These are phyloP conservation scores for Boleophthalmus pectinirostris DNA, from an alignment of 2,113 vertebrate genomes.

Conservation along the genomic window DNA sequence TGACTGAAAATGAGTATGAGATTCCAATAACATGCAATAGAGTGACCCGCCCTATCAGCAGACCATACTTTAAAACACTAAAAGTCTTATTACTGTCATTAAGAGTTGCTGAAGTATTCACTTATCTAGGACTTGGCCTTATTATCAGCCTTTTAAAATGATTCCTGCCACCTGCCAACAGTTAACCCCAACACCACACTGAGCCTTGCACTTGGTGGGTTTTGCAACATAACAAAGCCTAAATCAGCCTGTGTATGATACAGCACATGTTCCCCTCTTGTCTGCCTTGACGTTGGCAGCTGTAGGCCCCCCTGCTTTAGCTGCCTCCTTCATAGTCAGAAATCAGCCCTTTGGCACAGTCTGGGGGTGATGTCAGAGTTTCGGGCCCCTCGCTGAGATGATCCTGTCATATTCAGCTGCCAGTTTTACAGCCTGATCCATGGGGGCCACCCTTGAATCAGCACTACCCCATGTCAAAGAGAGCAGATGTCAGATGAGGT, in stretches of 20 bases:
- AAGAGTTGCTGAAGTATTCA: not conserved
- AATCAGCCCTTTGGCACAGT: slow-evolving; percentile 41
- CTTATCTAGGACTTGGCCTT: slow-evolving; percentile 11
- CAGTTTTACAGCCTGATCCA: slow-evolving; percentile 9
- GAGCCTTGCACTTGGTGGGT: slow-evolving; percentile 31
- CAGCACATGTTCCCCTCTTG: slow-evolving; percentile 15
- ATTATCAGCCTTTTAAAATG: slow-evolving; percentile 14
- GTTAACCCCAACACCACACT: slow-evolving; percentile 29
- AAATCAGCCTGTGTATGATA: slow-evolving; percentile 24
- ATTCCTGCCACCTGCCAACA: slow-evolving; percentile 41
- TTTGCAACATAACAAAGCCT: slow-evolving; percentile 34
- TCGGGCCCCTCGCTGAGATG: slow-evolving; percentile 41
- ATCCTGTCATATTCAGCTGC: slow-evolving; percentile 47
- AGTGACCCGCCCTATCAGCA: too few species aligned
- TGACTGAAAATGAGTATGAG: too few species aligned
- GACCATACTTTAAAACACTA: not conserved
- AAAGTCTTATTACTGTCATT: not conserved
- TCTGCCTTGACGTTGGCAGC: slow-evolving; percentile 36
- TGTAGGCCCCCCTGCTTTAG: slow-evolving; percentile 29
- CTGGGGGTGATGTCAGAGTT: slow-evolving; percentile 40
- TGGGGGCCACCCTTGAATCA: slow-evolving; percentile 37
- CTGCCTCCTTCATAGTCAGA: slow-evolving; percentile 30
- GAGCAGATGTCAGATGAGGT: slow-evolving; percentile 31
- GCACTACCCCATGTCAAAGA: slow-evolving; percentile 36
- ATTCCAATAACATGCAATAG: too few species aligned